Evolutionary conservation across 2,797 vertebrate genomes (phyloP).

Genomic region (Rhabdomys pumilio): DNA sequence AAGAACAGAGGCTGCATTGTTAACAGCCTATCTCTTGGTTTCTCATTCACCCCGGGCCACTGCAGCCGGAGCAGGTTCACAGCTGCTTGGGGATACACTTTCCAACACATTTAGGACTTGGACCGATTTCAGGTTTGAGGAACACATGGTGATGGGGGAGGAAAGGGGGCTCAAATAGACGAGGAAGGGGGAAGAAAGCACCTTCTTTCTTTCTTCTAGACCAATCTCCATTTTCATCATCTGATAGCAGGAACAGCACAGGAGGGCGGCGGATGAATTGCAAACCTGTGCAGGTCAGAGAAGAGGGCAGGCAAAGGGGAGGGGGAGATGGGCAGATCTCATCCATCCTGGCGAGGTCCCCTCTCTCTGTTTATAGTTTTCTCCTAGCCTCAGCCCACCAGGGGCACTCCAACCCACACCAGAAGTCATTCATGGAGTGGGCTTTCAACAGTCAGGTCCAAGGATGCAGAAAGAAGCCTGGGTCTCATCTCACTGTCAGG

Average conservation of each 20-base stretch:
- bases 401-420: background rate
- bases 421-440: background rate
- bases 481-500: background rate
- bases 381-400: background rate
- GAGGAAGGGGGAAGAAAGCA: conserved; percentile 73
- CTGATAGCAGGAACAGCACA: conserved; percentile 85
- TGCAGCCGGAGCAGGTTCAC: conserved; percentile 87
- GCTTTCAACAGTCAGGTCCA: background rate
- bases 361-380: conserved; percentile 68
- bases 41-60: conserved; percentile 87
- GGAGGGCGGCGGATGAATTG: conserved; percentile 81
- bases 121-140: conserved; percentile 89
- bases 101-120: conserved; percentile 89
- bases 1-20: conserved; percentile 88
- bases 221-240: conserved; percentile 85
- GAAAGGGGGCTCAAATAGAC: conserved; percentile 84
- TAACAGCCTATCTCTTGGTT: conserved; percentile 84
- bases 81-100: conserved; percentile 90
- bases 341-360: conserved; percentile 66
- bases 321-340: conserved; percentile 74
- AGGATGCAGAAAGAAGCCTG: background rate
- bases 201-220: conserved; percentile 86
- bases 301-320: conserved; percentile 65
- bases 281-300: conserved; percentile 76
- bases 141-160: conserved; percentile 88